These are phyloP conservation scores for Yponomeuta sedellus DNA, from an alignment of 2,888 invertebrate species.

Conservation along the genomic window DNA sequence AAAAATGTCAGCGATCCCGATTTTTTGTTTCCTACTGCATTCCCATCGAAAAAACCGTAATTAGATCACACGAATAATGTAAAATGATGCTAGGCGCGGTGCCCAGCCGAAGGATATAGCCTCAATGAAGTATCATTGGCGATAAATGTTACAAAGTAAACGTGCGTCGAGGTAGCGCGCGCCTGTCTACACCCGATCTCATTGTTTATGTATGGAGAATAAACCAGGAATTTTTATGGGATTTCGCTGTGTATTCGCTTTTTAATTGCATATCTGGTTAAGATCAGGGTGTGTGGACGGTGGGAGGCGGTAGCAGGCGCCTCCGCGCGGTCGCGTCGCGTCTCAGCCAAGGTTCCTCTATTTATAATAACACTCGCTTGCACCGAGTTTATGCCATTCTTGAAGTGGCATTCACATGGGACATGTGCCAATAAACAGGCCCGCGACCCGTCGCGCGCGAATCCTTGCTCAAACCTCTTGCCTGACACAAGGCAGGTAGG, in stretches of 20 bases:
- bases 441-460: slow-evolving; percentile 16
- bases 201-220: slow-evolving; percentile 76
- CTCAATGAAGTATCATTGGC: slow-evolving; percentile 48
- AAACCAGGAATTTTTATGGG: slow-evolving; percentile 70
- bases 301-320: slow-evolving; percentile 27
- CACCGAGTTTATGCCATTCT: no score
- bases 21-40: slow-evolving; percentile 76
- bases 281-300: slow-evolving; percentile 34
- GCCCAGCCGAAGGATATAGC: slow-evolving; percentile 44
- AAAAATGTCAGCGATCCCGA: slow-evolving; percentile 78
- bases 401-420: slow-evolving; percentile 69
- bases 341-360: slow-evolving; percentile 67
- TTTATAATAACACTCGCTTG: slow-evolving; percentile 58
- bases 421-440: slow-evolving; percentile 70
- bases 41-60: slow-evolving; percentile 67
- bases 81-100: slow-evolving; percentile 67
- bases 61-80: slow-evolving; percentile 73
- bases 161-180: slow-evolving; percentile 56
- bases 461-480: no score
- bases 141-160: slow-evolving; percentile 70
- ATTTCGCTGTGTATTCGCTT: slow-evolving; percentile 50
- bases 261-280: slow-evolving; percentile 55
- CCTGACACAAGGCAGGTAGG: no score
- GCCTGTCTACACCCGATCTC: slow-evolving; percentile 73
- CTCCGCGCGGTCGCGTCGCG: slow-evolving; percentile 36